A percentile compares a stretch with the other conserved stretches of the same genome.
phyloP scores from a whole-genome alignment of 2,113 vertebrate genomes.

The Mesocricetus auratus region DNA sequence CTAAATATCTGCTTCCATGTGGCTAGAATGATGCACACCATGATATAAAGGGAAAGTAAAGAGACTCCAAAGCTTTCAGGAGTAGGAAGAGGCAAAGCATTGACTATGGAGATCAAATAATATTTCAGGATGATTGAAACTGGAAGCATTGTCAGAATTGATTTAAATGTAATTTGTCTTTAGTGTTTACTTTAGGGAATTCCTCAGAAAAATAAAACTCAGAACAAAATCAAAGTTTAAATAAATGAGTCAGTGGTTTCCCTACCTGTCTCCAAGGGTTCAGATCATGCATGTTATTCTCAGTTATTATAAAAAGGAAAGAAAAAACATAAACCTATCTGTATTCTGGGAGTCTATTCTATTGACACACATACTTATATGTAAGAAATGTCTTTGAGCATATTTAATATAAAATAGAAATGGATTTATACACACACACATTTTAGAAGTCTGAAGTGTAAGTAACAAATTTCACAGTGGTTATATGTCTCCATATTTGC shows the following conservation, averaged over 20 bases:
- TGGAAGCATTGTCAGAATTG: background rate
- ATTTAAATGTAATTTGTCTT: slow-evolving; percentile 4
- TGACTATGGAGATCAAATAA: background rate
- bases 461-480: background rate
- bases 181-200: background rate
- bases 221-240: background rate
- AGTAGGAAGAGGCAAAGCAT: background rate
- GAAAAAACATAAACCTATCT: slow-evolving; percentile 2
- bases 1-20: background rate
- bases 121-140: background rate
- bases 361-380: background rate
- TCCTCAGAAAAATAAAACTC: background rate
- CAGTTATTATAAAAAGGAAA: background rate
- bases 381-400: background rate
- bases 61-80: background rate
- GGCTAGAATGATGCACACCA: background rate
- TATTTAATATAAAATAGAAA: background rate
- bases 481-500: background rate
- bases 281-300: background rate
- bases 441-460: background rate
- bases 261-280: background rate
- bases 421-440: background rate
- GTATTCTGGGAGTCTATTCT: background rate
- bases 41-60: background rate
- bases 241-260: background rate